A percentile compares a stretch with the other conserved stretches of the same genome.
These are phyloP conservation scores for Norana najaformis DNA, from an alignment of 2,888 invertebrate species.

Conservation along the genomic window DNA sequence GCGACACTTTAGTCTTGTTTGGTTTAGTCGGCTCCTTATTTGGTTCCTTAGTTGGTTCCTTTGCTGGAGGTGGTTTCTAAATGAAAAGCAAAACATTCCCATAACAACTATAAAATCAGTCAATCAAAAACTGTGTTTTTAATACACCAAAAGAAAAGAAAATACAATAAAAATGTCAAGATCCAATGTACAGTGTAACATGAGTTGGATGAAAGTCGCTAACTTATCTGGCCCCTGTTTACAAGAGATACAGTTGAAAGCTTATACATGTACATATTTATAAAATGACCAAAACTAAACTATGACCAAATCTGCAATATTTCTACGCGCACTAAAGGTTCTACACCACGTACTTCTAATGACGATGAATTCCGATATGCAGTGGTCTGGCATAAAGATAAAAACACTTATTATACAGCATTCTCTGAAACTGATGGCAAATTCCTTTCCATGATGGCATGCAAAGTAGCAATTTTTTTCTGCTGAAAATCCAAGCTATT, in stretches of 20 bases:
- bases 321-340: not conserved
- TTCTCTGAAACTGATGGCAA: not conserved
- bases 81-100: not conserved
- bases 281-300: not conserved
- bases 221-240: not conserved
- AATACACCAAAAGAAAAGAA: not conserved
- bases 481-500: not conserved
- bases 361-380: not conserved
- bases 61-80: not conserved
- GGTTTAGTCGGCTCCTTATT: not conserved
- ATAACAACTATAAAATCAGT: not conserved
- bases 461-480: too few relatives aligned
- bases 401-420: not conserved
- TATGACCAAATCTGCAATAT: not conserved
- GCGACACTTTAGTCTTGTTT: not conserved
- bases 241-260: not conserved
- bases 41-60: not conserved
- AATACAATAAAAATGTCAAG: not conserved
- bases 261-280: not conserved
- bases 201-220: not conserved
- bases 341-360: not conserved
- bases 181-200: not conserved
- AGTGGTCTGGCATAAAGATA: not conserved
- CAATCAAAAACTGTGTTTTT: not conserved
- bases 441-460: not conserved